Base-by-base conservation (phyloP, 2,113 vertebrate species). In the Seriola quinqueradiata region DNA sequence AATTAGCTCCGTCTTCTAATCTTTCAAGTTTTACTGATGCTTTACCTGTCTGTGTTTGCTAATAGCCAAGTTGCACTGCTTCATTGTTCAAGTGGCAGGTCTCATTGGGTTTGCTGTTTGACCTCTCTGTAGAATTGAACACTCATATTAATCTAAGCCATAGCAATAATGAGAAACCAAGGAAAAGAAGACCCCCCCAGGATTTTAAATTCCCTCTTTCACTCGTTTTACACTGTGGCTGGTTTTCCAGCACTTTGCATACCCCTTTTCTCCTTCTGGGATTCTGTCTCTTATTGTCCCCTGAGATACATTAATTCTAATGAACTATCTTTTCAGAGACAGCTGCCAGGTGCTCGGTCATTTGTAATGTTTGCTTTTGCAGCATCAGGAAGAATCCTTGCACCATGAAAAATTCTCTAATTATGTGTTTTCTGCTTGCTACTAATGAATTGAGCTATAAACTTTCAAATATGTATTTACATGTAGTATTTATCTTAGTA, bases 161-260 rank as follows among this genome's bases (percentile, higher is more conserved):
- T 40, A 59, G 75, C 28, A 80, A 84, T 92, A 90, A 91, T 74
- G 63, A 87, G 67, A 91, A 91, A 91, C 77, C 82, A 77, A 85
- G 64, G 81, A 70, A 84, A 90, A 81, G 50, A 77, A 68, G 11
- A 16, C 21, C 60, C 59, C 59, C 72, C 28, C 13, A 4, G 36
- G 63, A 71, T 70, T 77, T 73, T 38, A 60, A 69, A 55, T 70
- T 25, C 21, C 28, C 1, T 8, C 58, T 75, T 79, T 77, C 9
- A 63, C 68, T 54, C 23, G 42, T 75, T 81, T 73, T 70, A 64
- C 32, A 61, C 25, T 54, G 14, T 71, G 8, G 44, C 42, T 63
- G 25, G 61, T 59, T 83, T 80, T 84, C 69, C 80, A 77, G 13
- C 46, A 36, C 63, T 75, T 79, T 76, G 32, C 66, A 61, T 61